Base-by-base conservation (phyloP, 2,797 vertebrate species). In the Limosa lapponica region DNA sequence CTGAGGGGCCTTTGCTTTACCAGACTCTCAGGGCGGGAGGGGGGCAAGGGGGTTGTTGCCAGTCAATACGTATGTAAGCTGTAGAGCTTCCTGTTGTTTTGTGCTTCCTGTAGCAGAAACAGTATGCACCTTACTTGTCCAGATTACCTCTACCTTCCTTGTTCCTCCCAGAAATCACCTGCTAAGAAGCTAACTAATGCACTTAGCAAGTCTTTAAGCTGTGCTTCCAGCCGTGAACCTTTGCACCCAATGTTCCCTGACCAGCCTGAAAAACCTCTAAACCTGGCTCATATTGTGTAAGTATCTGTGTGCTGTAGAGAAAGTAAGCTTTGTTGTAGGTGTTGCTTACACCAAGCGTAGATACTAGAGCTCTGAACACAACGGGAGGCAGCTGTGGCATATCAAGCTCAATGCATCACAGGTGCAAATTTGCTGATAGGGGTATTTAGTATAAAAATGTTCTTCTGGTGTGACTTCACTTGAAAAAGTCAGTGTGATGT, bases 191-290 rank as follows among this genome's bases (percentile, higher is more conserved):
- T 99, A 97, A 99, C 99, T 82, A 99, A 99, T 93, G 99, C 99
- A 54, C 98, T 99, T 97, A 99, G 99, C 98, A 99, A 99, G 98
- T 99, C 99, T 91, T 99, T 99, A 98, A 99, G 99, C 98, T 99
- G 99, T 97, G 99, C 99, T 95, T 99, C 99, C 97, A 99, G 98
- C 97, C 98, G 98, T 97, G 99, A 99, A 95, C 99, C 99, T 96
- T 98, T 99, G 95, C 99, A 99, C 97, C 99, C 99, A 92, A 98
- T 99, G 98, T 99, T 99, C 96, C 99, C 99, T 15, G 99, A 99
- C 95, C 98, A 98, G 97, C 99, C 99, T 89, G 99, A 99, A 97
- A 99, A 99, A 98, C 99, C 99, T 92, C 98, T 99, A 97, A 99
- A 99, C 98, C 98, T 99, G 96, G 99, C 99, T 98, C 99, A 99